Evolutionary conservation across 1,140 invertebrate genomes (phyloP).

Genomic region (Heliconius congener): DNA sequence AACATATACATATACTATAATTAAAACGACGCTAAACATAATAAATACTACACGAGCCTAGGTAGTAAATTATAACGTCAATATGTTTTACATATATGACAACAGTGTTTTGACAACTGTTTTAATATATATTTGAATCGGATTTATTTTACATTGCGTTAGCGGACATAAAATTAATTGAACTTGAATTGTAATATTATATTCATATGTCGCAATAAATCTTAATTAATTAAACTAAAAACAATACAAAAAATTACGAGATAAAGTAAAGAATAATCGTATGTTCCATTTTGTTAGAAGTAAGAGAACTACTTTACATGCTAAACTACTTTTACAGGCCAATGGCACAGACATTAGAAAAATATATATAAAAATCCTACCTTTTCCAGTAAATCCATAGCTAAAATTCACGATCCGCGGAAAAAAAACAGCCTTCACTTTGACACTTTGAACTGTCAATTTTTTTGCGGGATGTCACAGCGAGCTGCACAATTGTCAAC

Average conservation of each 20-base stretch:
- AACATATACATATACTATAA: background rate
- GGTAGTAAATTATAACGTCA: background rate
- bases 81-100: background rate
- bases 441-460: conserved; percentile 37
- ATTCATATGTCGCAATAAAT: background rate
- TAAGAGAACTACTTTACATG: too few species aligned
- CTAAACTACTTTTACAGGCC: background rate
- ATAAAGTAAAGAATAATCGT: background rate
- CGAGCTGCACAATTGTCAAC: conserved; percentile 19
- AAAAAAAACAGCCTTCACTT: conserved; percentile 34
- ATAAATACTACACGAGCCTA: background rate
- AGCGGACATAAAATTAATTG: background rate
- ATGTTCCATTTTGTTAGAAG: background rate
- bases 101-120: background rate
- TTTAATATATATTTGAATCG: background rate
- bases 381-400: conserved; percentile 38
- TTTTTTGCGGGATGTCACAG: conserved; percentile 34
- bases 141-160: background rate
- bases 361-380: background rate
- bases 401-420: background rate
- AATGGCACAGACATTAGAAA: background rate
- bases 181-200: background rate
- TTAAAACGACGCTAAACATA: background rate
- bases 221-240: background rate
- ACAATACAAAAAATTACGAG: background rate